Evolutionary conservation across 2,888 invertebrate genomes (phyloP), one percentile per base, ranked within the genome.

Genomic region (Campopleginae sp.): DNA sequence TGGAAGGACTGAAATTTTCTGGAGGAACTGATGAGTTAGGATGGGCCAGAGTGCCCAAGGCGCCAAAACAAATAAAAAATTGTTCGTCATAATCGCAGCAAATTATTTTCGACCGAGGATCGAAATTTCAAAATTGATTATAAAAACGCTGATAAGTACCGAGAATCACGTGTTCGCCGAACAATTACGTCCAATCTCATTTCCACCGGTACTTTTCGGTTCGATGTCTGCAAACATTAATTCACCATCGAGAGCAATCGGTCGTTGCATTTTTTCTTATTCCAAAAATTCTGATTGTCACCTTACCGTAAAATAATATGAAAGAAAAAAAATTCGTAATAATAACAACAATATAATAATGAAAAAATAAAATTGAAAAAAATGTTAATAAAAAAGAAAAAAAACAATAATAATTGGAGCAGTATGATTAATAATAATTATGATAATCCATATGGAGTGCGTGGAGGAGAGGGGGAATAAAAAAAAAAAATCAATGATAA

Each of bases 311-410:
- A 31, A 23, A 23, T 63, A 48, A 63, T 33, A 44, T 58, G n/a
- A n/a, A n/a, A n/a, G n/a, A n/a, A n/a, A n/a, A 54, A 58, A 54
- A 2, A 71, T 48, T 19, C 19, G 65, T 38, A 31, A 70, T 51
- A 71, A 58, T 65, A 46, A 77, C 65, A 46, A 48, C 44, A 44
- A 23, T 61, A 23, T 61, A 71, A 74, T 42, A 81, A 70, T 4
- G 31, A 6, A 17, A 66, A 54, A 19, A 54, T 48, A 48, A 48
- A n/a, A n/a, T n/a, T n/a, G n/a, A n/a, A n/a, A n/a, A n/a, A n/a
- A n/a, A n/a, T n/a, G n/a, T n/a, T n/a, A n/a, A n/a, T n/a, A n/a
- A n/a, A n/a, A n/a, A n/a, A 54, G 3, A 71, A 61, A 17, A 27
- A 71, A 27, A 31, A 70, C 44, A 65, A 58, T 54, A 46, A 71